Conservation (phyloP, 2,888 invertebrate genomes). For the Lissonota sp. region DNA sequence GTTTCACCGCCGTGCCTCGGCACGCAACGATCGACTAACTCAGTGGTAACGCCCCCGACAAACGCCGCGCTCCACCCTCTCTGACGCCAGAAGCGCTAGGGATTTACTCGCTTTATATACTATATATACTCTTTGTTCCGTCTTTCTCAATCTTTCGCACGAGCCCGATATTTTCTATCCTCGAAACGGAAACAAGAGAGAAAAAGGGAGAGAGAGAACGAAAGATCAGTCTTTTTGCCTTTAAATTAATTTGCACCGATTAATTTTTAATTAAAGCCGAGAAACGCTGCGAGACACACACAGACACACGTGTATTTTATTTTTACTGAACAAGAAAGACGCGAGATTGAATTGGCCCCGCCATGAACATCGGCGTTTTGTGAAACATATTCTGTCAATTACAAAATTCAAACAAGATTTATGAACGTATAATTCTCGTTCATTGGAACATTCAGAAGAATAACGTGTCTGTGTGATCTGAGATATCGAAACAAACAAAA, state of each 20-base stretch:
- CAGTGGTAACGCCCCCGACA: constrained; percentile 80
- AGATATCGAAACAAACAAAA: background rate
- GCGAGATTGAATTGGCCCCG: background rate
- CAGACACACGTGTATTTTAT: constrained; percentile 53
- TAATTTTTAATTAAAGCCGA: constrained; percentile 82
- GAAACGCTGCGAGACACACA: constrained; percentile 63
- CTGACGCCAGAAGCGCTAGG: constrained; percentile 65
- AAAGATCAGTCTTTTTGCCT: constrained; percentile 74
- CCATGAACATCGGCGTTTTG: background rate
- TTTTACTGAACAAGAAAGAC: constrained; percentile 10
- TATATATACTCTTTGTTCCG: constrained; percentile 53
- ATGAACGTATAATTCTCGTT: background rate
- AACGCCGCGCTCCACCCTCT: constrained; percentile 79
- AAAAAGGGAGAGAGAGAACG: constrained; percentile 36
- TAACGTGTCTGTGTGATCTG: background rate
- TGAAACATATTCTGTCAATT: background rate
- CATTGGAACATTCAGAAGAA: background rate
- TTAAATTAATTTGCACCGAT: constrained; percentile 83
- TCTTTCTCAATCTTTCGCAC: constrained; percentile 61
- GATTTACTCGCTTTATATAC: constrained; percentile 37
- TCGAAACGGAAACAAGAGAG: background rate
- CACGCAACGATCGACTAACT: constrained; percentile 82
- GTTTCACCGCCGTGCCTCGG: constrained; percentile 67
- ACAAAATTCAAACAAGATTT: background rate
- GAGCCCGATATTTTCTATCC: constrained; percentile 51